Evolutionary conservation across 2,113 vertebrate species (phyloP).

Genomic region (Pyxicephalus adspersus): DNA sequence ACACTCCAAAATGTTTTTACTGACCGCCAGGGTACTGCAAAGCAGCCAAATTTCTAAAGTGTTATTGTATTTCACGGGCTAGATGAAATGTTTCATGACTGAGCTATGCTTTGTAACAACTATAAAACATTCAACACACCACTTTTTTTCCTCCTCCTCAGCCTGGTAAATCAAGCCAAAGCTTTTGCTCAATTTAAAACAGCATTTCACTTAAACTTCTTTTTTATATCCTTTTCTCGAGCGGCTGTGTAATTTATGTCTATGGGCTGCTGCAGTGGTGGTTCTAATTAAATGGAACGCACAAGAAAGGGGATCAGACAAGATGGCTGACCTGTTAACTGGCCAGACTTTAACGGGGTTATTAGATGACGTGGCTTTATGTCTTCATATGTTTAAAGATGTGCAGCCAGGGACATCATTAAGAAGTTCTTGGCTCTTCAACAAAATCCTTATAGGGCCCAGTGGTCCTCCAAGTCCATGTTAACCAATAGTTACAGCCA

Average conservation of each 20-base stretch:
- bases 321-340: conserved; percentile 6
- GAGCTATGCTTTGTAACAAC: conserved; percentile 36
- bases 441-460: too few species aligned
- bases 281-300: background rate
- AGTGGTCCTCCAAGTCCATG: too few species aligned
- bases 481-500: too few species aligned
- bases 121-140: conserved; percentile 52
- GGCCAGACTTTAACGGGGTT: background rate
- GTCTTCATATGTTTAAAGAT: background rate
- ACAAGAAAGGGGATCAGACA: background rate
- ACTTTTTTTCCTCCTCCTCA: background rate
- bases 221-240: conserved; percentile 1
- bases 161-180: conserved; percentile 5
- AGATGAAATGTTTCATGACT: conserved; percentile 41
- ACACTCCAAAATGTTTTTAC: conserved; percentile 41
- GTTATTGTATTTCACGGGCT: conserved; percentile 47
- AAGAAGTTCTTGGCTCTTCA: too few species aligned
- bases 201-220: conserved; percentile 24
- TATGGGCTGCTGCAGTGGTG: background rate
- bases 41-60: conserved; percentile 44
- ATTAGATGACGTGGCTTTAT: background rate
- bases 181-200: conserved; percentile 8
- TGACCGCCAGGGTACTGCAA: background rate
- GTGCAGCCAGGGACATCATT: too few species aligned
- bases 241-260: background rate